These are phyloP conservation scores for Megathymus violae DNA, from an alignment of 1,140 invertebrate genomes.

Conservation along the genomic window DNA sequence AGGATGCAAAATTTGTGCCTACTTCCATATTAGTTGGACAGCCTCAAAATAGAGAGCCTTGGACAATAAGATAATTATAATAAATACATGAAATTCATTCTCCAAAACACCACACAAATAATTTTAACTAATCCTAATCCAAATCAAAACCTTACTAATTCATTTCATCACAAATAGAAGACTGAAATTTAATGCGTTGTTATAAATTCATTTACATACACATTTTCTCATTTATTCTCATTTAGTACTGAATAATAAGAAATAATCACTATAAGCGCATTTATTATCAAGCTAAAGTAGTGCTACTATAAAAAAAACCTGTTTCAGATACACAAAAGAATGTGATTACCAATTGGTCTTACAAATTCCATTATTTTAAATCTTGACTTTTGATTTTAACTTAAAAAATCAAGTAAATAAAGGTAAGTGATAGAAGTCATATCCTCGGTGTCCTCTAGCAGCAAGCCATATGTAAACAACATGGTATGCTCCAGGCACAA, in stretches of 20 bases:
- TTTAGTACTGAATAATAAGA: background rate
- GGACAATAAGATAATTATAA: constrained; percentile 33
- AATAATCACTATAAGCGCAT: background rate
- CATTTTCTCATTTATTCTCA: background rate
- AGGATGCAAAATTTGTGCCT: too few relatives aligned
- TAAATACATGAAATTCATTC: constrained; percentile 43
- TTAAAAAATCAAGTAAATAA: constrained; percentile 88
- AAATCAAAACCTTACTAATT: background rate
- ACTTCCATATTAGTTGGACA: too few relatives aligned
- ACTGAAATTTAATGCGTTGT: background rate
- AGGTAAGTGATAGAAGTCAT: constrained; percentile 92
- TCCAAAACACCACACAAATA: constrained; percentile 18
- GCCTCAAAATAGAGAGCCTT: constrained; percentile 51
- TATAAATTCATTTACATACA: background rate
- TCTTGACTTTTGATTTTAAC: constrained; percentile 31
- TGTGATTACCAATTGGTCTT: constrained; percentile 3
- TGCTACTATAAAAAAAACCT: background rate
- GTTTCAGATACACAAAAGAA: background rate
- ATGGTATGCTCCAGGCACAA: constrained; percentile 92
- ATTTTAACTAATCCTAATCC: background rate
- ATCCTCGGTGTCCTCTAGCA: constrained; percentile 91
- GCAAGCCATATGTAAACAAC: constrained; percentile 93
- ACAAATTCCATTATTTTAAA: constrained; percentile 33
- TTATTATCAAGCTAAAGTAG: background rate
- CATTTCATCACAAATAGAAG: background rate